Conservation (phyloP, 2,797 vertebrate genomes). For the Halcyon chelicuti region DNA sequence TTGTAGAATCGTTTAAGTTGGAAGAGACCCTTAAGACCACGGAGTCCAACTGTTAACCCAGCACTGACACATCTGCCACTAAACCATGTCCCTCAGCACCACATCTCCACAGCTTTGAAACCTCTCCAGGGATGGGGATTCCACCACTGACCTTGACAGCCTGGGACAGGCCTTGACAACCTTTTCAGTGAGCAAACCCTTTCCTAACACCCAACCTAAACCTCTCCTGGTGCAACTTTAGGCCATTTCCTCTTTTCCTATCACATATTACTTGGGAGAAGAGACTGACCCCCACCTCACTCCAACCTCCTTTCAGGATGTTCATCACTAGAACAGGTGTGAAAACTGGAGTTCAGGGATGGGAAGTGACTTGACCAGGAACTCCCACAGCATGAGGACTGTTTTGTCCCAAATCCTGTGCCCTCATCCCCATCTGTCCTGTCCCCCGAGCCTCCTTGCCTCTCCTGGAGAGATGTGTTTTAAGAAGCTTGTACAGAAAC, state of each 20-base stretch:
- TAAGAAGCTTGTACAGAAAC: background rate
- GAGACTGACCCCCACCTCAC: background rate
- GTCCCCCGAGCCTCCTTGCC: background rate
- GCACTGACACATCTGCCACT: background rate
- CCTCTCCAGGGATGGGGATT: background rate
- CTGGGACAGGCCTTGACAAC: background rate
- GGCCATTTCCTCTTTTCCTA: background rate
- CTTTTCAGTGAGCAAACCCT: background rate
- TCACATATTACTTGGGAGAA: background rate
- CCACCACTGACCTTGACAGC: background rate
- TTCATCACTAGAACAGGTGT: background rate
- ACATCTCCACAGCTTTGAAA: background rate
- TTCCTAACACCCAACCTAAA: background rate
- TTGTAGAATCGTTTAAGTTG: background rate
- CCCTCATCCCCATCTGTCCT: background rate
- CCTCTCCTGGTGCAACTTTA: background rate
- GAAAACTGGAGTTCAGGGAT: background rate
- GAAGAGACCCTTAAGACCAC: background rate
- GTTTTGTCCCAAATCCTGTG: background rate
- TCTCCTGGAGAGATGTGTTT: background rate
- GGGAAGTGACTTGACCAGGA: accelerated
- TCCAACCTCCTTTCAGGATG: background rate
- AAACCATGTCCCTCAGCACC: background rate
- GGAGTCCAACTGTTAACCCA: background rate
- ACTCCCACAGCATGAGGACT: background rate